Evolutionary conservation across 2,888 invertebrate genomes (phyloP).

Genomic region (Zaprionus obscuricornis): DNA sequence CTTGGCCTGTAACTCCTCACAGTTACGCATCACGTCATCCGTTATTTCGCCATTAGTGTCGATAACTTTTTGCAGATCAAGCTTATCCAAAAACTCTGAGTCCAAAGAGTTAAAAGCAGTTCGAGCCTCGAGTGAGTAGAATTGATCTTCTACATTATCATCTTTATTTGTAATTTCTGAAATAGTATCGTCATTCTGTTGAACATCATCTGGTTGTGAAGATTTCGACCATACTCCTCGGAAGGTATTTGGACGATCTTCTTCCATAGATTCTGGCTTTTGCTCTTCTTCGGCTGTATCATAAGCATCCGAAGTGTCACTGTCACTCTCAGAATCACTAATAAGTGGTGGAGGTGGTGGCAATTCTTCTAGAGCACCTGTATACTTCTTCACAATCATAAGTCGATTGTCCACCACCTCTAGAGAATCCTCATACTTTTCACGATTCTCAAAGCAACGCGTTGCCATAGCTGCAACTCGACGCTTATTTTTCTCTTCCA

Average conservation of each 20-base stretch:
- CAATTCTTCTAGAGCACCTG: slow-evolving; percentile 69
- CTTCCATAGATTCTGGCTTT: not conserved
- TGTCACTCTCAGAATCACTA: slow-evolving; percentile 48
- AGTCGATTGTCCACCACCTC: slow-evolving; percentile 78
- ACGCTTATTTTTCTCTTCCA: slow-evolving; percentile 45
- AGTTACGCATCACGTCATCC: slow-evolving; percentile 68
- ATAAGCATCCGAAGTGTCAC: slow-evolving; percentile 33
- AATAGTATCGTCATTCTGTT: not conserved
- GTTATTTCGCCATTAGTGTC: slow-evolving; percentile 56
- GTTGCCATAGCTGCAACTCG: slow-evolving; percentile 59
- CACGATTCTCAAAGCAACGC: slow-evolving; percentile 74
- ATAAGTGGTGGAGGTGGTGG: slow-evolving; percentile 57
- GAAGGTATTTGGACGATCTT: slow-evolving; percentile 1
- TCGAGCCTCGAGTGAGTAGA: slow-evolving; percentile 59
- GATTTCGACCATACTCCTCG: slow-evolving; percentile 47
- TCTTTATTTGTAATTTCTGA: slow-evolving; percentile 17
- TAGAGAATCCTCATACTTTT: slow-evolving; percentile 72
- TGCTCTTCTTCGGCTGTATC: slow-evolving; percentile 46
- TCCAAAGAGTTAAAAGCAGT: slow-evolving; percentile 64
- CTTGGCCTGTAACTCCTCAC: slow-evolving; percentile 61
- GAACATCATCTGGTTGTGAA: slow-evolving; percentile 28
- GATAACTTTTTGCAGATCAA: slow-evolving; percentile 61
- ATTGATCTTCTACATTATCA: slow-evolving; percentile 37
- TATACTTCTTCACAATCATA: slow-evolving; percentile 72
- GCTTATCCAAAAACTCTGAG: slow-evolving; percentile 65